Evolutionary conservation across 2,113 vertebrate species (phyloP), one percentile per base, ranked within the genome.

Genomic region (Cettia cetti): DNA sequence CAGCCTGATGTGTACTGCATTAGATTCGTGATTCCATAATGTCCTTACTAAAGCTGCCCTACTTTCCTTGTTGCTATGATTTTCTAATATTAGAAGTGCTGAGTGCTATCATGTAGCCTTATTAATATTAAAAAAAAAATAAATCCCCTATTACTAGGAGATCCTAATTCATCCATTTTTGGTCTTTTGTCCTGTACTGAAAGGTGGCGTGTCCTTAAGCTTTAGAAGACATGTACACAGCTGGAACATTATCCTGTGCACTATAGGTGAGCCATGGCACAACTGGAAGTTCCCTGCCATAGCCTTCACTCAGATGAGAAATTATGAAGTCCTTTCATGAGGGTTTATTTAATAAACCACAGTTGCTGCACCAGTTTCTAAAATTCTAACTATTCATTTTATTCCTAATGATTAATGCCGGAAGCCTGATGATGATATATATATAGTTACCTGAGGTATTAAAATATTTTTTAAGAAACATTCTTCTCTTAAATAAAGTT

Each of bases 21-120:
- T 40, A 35, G 59, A n/a, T 75, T 78, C 0, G 4, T 83, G 59
- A 77, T 74, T 93, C 94, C 69, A 60, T 56, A 65, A 78, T 33
- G 69, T 83, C 93, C 82, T 90, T 86, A 90, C 95, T 78, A 94
- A 84, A 90, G 92, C 85, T 92, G 93, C 47, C 95, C 95, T 90
- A 94, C 90, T 96, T 97, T 90, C 79, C 61, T 82, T 71, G 86
- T 78, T 81, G 52, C n/a, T 45, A 27, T 53, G 69, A 50, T 90
- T 81, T 88, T 89, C 95, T 92, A 94, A 90, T 90, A 94, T 81
- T 78, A 93, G 79, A 74, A 86, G 52, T 45, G 68, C 60, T 89
- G 86, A 92, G 49, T 82, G 72, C 60, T 88, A 77, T 56, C 54
- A 23, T 2, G 4, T n/a, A 96, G 45, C 44, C 72, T 94, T 57